phyloP scores from a whole-genome alignment of 2,113 vertebrate species.

The Brachyhypopomus occidentalis region DNA sequence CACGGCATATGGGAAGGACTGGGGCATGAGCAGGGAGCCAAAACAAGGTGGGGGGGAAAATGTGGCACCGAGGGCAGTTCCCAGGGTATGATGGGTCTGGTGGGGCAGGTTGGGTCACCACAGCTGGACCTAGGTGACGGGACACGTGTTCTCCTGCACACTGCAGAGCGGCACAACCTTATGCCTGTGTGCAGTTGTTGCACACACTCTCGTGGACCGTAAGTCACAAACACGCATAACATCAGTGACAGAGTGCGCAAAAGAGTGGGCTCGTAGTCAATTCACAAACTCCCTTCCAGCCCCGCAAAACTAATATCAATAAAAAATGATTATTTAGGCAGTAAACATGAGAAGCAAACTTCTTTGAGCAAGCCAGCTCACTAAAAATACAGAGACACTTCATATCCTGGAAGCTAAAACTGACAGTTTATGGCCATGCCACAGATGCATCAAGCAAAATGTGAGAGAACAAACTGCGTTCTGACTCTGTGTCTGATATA shows the following conservation, averaged over 20 bases:
- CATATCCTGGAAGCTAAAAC: not conserved
- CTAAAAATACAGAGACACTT: not conserved
- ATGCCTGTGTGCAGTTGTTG: not conserved
- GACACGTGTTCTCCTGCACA: not conserved
- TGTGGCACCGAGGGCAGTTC: not conserved
- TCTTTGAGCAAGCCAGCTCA: not conserved
- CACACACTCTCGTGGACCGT: not conserved
- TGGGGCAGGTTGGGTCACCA: not conserved
- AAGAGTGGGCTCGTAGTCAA: not conserved
- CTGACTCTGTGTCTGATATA: not conserved
- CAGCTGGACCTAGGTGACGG: too few species aligned
- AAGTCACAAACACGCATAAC: not conserved
- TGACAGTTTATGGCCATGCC: not conserved
- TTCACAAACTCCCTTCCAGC: not conserved
- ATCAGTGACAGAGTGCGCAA: not conserved
- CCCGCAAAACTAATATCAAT: not conserved
- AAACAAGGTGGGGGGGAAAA: not conserved
- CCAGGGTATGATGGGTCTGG: not conserved
- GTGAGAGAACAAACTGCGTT: not conserved
- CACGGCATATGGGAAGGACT: constrained; percentile 18
- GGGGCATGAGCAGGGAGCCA: not conserved
- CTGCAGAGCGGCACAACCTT: not conserved
- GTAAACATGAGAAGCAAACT: not conserved
- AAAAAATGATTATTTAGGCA: not conserved
- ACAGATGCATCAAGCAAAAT: not conserved